These are phyloP conservation scores for Dipodomys ordii DNA, from an alignment of 2,113 vertebrate genomes.

Conservation along the genomic window DNA sequence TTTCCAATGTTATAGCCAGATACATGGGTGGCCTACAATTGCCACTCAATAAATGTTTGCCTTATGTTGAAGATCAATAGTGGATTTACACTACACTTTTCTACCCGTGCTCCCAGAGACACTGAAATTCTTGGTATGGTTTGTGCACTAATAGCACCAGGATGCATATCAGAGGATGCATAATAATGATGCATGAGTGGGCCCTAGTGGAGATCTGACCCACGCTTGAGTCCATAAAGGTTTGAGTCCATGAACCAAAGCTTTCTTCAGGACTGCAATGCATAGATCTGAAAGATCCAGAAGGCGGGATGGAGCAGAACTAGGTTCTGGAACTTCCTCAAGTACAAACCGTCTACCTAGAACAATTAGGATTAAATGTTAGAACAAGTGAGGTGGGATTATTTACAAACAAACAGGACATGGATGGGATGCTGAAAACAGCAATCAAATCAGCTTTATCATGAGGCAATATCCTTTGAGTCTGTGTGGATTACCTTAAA, in stretches of 20 bases:
- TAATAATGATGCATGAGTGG: neutral
- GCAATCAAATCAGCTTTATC: neutral
- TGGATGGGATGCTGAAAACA: neutral
- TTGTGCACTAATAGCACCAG: neutral
- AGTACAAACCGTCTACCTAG: neutral
- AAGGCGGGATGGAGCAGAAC: neutral
- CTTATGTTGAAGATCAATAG: neutral
- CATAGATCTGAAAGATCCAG: neutral
- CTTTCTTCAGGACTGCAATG: neutral
- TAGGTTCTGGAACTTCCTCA: neutral
- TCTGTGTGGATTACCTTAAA: neutral
- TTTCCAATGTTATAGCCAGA: neutral
- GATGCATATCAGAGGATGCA: neutral
- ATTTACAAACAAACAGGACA: neutral
- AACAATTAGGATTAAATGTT: neutral
- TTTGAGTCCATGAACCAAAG: neutral
- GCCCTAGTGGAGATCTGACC: neutral
- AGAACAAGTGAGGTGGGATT: neutral
- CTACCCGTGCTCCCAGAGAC: neutral
- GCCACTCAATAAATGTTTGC: neutral
- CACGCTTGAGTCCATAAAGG: neutral
- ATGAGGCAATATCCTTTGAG: slow-evolving; percentile 11
- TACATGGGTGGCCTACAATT: neutral
- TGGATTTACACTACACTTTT: slow-evolving; percentile 2
- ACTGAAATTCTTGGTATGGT: slow-evolving; percentile 13